A percentile compares a stretch with the other conserved stretches of the same genome.
Evolutionary conservation across 2,113 vertebrate genomes (phyloP).

Genomic region (Calypte anna): DNA sequence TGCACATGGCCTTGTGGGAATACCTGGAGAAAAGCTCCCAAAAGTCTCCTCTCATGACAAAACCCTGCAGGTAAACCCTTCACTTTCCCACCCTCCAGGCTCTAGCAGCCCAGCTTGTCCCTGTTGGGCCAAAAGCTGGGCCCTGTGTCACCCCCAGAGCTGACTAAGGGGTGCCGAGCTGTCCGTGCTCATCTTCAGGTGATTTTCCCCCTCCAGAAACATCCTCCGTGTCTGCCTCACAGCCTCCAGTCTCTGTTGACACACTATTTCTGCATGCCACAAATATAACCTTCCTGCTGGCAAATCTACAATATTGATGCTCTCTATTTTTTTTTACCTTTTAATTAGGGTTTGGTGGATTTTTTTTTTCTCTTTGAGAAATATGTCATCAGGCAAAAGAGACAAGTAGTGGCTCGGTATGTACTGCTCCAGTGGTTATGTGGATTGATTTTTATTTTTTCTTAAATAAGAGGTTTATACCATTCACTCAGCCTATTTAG

Average conservation of each 20-base stretch:
- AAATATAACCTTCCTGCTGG: neutral
- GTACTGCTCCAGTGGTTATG: neutral
- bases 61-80: neutral
- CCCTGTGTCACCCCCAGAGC: neutral
- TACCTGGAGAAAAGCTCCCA: neutral
- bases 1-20: rapidly evolving
- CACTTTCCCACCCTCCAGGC: rapidly evolving
- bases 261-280: neutral
- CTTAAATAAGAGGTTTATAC: neutral
- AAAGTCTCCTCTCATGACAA: rapidly evolving
- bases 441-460: neutral
- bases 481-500: neutral
- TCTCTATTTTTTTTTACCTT: neutral
- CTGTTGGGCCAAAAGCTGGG: neutral
- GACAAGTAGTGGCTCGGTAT: neutral
- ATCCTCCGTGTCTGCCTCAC: neutral
- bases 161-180: rapidly evolving
- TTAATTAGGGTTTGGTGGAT: neutral
- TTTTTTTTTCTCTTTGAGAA: neutral
- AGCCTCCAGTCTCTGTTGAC: neutral
- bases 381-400: neutral
- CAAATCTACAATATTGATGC: neutral
- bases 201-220: neutral
- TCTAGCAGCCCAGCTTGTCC: neutral
- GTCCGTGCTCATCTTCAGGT: neutral